phyloP scores from a whole-genome alignment of 2,113 vertebrate genomes.

The Acanthochromis polyacanthus region DNA sequence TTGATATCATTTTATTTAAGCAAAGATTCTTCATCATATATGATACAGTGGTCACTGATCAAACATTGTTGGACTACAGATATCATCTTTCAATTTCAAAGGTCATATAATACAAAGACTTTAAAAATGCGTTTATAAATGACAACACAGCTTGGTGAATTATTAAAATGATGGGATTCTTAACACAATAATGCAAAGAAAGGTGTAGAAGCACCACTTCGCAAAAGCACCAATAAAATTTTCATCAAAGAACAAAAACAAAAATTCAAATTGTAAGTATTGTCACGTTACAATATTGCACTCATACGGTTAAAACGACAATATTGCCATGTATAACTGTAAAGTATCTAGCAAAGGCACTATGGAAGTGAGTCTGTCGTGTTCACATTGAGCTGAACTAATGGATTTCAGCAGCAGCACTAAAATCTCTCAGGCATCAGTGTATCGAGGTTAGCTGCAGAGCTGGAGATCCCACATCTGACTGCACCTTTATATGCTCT shows the following conservation, averaged over 20 bases:
- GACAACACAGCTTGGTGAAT: constrained; percentile 16
- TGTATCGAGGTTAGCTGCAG: constrained; percentile 14
- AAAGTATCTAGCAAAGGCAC: constrained; percentile 71
- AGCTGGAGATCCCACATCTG: constrained; percentile 11
- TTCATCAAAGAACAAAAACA: background rate
- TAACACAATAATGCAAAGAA: constrained; percentile 22
- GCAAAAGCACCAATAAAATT: constrained; percentile 44
- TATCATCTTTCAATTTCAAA: constrained; percentile 24
- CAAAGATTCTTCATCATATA: constrained; percentile 28
- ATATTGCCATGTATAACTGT: constrained; percentile 46
- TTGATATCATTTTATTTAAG: constrained; percentile 52
- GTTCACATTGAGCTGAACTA: constrained; percentile 58
- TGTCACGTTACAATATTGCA: constrained; percentile 52
- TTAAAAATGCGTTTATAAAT: constrained; percentile 54
- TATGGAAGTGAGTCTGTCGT: constrained; percentile 12
- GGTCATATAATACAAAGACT: constrained; percentile 52
- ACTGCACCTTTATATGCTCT: background rate
- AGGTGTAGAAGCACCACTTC: constrained; percentile 3
- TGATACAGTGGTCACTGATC: background rate
- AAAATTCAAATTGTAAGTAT: background rate
- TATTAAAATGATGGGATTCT: constrained; percentile 13
- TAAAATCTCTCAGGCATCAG: constrained; percentile 26
- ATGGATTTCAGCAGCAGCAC: constrained; percentile 21
- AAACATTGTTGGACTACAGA: constrained; percentile 21
- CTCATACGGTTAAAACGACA: constrained; percentile 42